Conservation (phyloP, 2,888 invertebrate species). For the Lathronympha strigana region DNA sequence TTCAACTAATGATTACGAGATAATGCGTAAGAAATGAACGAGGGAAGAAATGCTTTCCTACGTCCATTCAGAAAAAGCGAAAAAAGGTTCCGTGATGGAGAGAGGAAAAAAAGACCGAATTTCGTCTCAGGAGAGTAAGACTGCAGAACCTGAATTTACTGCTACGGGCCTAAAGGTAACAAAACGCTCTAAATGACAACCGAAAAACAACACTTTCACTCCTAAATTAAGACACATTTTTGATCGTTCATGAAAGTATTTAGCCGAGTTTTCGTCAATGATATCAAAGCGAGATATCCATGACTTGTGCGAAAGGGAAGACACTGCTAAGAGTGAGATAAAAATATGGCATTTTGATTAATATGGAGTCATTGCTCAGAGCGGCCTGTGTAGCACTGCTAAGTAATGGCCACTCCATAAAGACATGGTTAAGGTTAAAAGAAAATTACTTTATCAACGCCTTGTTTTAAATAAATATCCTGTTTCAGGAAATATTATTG, state of each 20-base stretch:
- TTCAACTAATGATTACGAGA: constrained; percentile 79
- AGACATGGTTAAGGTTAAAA: constrained; percentile 85
- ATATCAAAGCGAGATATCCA: constrained; percentile 74
- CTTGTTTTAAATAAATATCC: constrained; percentile 85
- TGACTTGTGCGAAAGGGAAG: constrained; percentile 74
- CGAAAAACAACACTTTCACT: constrained; percentile 42
- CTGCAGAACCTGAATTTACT: constrained; percentile 74
- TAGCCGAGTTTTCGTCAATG: constrained; percentile 35
- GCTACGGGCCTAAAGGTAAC: constrained; percentile 51
- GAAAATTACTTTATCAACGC: constrained; percentile 85
- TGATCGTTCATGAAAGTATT: constrained; percentile 30
- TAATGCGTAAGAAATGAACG: constrained; percentile 80
- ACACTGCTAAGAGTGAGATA: constrained; percentile 69
- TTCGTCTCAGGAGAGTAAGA: constrained; percentile 82
- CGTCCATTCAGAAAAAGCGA: constrained; percentile 79
- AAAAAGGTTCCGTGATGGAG: constrained; percentile 78
- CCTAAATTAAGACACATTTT: constrained; percentile 43
- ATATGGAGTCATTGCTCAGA: constrained; percentile 83
- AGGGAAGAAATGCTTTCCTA: constrained; percentile 73
- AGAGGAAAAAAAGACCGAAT: constrained; percentile 80
- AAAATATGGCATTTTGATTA: constrained; percentile 83
- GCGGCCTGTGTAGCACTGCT: constrained; percentile 83
- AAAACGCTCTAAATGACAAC: constrained; percentile 45
- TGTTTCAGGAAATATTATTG: constrained; percentile 84
- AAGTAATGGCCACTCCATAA: constrained; percentile 85